Percentiles rank a stretch among this genome's conserved stretches.
Evolutionary conservation across 1,140 invertebrate genomes (phyloP).

Genomic region (Dendrolimus punctatus): DNA sequence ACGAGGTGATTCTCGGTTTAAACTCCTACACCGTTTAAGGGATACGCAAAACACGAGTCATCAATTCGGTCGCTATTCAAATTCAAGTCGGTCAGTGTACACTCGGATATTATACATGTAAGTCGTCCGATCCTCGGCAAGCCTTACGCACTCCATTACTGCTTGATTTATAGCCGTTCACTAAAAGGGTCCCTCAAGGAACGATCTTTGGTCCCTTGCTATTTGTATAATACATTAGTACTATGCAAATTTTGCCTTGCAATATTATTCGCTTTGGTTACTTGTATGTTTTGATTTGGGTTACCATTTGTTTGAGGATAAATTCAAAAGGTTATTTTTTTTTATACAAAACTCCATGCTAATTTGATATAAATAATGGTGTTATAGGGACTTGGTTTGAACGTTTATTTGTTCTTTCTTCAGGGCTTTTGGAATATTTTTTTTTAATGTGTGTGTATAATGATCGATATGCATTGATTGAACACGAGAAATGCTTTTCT

Average conservation of each 20-base stretch:
- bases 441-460: too few species aligned
- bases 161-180: constrained; percentile 50
- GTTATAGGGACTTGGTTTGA: too few species aligned
- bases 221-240: constrained; percentile 32
- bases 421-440: too few species aligned
- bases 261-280: constrained; percentile 24
- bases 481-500: too few species aligned
- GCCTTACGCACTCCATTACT: constrained; percentile 47
- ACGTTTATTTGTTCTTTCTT: too few species aligned
- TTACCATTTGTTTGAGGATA: too few species aligned
- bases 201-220: constrained; percentile 23
- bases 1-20: constrained; percentile 6
- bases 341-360: too few species aligned
- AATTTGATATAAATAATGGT: too few species aligned
- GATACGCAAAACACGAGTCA: not conserved
- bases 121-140: constrained; percentile 5
- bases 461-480: too few species aligned
- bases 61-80: constrained; percentile 7
- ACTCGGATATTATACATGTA: constrained; percentile 42
- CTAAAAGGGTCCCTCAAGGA: constrained; percentile 51
- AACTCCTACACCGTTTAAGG: too few species aligned
- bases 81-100: constrained; percentile 26
- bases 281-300: too few species aligned
- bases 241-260: constrained; percentile 28
- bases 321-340: too few species aligned